Evolutionary conservation across 1,140 invertebrate genomes (phyloP), one percentile per base, ranked within the genome.

Genomic region (Leptopilina clavipes): DNA sequence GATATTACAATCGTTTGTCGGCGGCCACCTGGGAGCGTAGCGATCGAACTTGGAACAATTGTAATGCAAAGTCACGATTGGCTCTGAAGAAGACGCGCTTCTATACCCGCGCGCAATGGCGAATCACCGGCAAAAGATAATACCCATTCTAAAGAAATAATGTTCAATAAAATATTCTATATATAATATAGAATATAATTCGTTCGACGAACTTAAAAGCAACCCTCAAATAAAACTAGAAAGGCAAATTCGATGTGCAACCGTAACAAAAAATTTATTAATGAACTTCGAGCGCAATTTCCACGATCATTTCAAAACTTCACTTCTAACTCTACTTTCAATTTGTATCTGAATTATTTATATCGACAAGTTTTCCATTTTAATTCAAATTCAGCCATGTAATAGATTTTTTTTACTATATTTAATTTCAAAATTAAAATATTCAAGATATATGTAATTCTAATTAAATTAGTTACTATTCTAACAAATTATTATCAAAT

Each of bases 41-140:
- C 59, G 74, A 81, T 81, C 76, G 72, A 78, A 81, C 73, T 70
- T 72, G 56, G 74, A 77, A 82, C 81, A 82, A 82, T 82, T 54
- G 71, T 76, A 80, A 77, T 70, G 81, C 81, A 74, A 70, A 80
- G 81, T 82, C 81, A 82, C 78, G 81, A 81, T 82, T 82, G 75
- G 75, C 73, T 71, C 74, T 65, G 72, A 70, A 76, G 70, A 78
- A 43, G 72, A 74, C 17, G 73, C 70, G 73, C 70, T 45, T 73
- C 72, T 65, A 75, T 76, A 44, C 12, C 71, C 72, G 77, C 12
- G 59, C 72, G 77, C 70, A 25, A 77, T 71, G 40, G 73, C 73
- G 59, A 70, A 80, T 75, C 72, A 45, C 31, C 18, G 72, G 73
- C 70, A 14, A n/a, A n/a, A 73, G 45, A 73, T 76, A 37, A 70